Conservation (phyloP, 2,113 vertebrate species). For the Rhodinocichla rosea region DNA sequence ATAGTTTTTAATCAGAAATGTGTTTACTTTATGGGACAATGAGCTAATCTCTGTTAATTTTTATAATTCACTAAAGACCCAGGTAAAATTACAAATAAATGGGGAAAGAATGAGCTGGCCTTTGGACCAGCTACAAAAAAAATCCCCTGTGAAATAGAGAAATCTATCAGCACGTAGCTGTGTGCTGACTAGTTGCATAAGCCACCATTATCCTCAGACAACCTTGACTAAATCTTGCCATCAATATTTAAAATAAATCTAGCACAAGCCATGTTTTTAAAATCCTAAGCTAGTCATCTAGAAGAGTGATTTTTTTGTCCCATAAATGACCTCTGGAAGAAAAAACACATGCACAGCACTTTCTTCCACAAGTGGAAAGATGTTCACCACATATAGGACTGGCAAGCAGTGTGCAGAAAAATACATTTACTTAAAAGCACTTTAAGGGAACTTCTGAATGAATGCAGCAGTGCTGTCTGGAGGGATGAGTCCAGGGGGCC, state of each 20-base stretch:
- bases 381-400: not conserved
- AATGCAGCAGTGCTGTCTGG: not conserved
- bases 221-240: slow-evolving; percentile 39
- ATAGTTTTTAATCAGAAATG: slow-evolving; percentile 64
- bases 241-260: slow-evolving; percentile 54
- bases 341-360: slow-evolving; percentile 9
- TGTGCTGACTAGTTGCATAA: slow-evolving; percentile 12
- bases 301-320: slow-evolving; percentile 15
- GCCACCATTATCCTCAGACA: slow-evolving; percentile 26
- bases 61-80: slow-evolving; percentile 47
- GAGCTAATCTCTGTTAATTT: slow-evolving; percentile 32
- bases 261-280: not conserved
- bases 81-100: slow-evolving; percentile 32
- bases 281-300: slow-evolving; percentile 1
- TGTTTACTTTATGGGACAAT: slow-evolving; percentile 45
- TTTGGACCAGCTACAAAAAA: not conserved
- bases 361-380: not conserved
- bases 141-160: not conserved
- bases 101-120: not conserved
- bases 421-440: not conserved
- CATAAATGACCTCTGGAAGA: slow-evolving; percentile 25
- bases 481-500: not conserved
- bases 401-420: not conserved
- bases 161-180: not conserved
- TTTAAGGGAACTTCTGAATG: not conserved